A percentile compares a stretch with the other conserved stretches of the same genome.
Conservation (phyloP, 2,113 vertebrate species). For the Clarias gariepinus region DNA sequence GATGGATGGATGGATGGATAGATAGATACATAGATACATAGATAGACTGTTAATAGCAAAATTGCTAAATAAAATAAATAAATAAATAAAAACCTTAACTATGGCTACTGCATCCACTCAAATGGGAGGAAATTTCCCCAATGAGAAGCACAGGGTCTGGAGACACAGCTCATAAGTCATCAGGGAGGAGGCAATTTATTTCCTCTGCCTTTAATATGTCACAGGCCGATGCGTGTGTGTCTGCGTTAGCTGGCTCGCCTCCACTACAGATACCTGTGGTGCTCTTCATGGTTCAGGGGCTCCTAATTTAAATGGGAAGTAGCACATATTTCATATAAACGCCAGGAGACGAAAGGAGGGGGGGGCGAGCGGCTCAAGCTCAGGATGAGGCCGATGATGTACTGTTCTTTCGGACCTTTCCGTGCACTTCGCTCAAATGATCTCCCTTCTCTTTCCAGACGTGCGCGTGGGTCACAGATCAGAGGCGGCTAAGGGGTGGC, state of each 20-base stretch:
- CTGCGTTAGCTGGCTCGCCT: conserved; percentile 82
- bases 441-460: conserved; percentile 23
- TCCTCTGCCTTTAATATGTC: conserved; percentile 97
- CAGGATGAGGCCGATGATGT: conserved; percentile 46
- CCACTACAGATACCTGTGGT: conserved; percentile 92
- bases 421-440: conserved; percentile 23
- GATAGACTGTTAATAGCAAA: conserved; percentile 29
- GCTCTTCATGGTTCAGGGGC: conserved; percentile 98
- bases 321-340: conserved; percentile 97
- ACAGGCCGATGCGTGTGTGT: conserved; percentile 91
- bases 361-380: conserved; percentile 29
- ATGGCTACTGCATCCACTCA: not conserved
- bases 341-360: conserved; percentile 59
- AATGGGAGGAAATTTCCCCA: conserved; percentile 57
- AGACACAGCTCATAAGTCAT: conserved; percentile 92
- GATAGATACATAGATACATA: not conserved
- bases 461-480: conserved; percentile 42
- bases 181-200: conserved; percentile 90
- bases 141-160: conserved; percentile 57
- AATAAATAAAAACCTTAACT: conserved; percentile 39
- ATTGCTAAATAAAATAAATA: conserved; percentile 16
- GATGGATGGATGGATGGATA: not conserved
- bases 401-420: conserved; percentile 33
- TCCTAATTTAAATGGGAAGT: conserved; percentile 99
- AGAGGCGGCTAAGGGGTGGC: conserved; percentile 35